Percentiles rank a stretch among this genome's conserved stretches.
These are phyloP conservation scores for Notiomystis cincta DNA, from an alignment of 2,113 vertebrate species.

Conservation along the genomic window DNA sequence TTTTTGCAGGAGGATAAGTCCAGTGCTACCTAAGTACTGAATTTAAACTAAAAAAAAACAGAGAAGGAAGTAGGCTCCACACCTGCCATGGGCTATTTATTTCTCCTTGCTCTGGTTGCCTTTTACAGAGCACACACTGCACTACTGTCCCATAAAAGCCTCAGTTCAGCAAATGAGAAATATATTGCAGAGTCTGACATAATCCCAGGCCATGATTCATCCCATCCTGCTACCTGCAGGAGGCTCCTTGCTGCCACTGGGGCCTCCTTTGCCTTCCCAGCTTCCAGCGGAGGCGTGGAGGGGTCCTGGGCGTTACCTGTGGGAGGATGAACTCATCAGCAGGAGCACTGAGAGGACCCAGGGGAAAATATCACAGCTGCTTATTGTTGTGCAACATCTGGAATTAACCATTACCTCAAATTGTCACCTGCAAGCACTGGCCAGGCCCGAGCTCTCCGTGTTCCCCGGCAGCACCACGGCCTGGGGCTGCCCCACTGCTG, in stretches of 20 bases:
- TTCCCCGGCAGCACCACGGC: not conserved
- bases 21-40: not conserved
- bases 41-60: not conserved
- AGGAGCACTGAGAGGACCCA: rapidly evolving
- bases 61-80: not conserved
- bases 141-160: slow-evolving; percentile 27
- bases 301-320: not conserved
- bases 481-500: not conserved
- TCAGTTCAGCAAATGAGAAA: slow-evolving; percentile 36
- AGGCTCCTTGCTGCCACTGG: not conserved
- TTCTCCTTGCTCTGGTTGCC: not conserved
- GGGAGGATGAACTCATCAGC: not conserved
- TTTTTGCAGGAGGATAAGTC: not conserved
- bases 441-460: rapidly evolving
- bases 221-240: not conserved
- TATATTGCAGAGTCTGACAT: not conserved
- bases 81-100: not conserved
- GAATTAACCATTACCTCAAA: not conserved
- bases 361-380: not conserved
- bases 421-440: rapidly evolving
- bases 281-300: not conserved
- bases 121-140: slow-evolving; percentile 17
- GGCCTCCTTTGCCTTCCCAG: slow-evolving; percentile 34
- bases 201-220: not conserved
- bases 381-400: not conserved